phyloP scores from a whole-genome alignment of 2,888 invertebrate species.

The Sminthurides aquaticus region DNA sequence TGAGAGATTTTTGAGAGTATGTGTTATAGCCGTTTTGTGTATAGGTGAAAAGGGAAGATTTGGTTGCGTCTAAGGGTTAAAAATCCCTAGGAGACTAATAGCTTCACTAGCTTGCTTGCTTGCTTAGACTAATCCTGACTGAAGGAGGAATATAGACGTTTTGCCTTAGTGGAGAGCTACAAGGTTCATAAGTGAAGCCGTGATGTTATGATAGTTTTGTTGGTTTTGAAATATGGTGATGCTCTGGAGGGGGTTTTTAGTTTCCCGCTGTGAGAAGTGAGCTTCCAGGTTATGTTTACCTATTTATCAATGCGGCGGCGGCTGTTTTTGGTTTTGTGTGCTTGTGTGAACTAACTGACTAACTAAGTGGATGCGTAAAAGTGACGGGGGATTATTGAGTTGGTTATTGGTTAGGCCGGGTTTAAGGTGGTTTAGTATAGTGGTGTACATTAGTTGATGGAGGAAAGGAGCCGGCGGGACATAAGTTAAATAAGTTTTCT shows the following conservation, averaged over 20 bases:
- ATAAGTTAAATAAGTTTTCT: too few relatives aligned
- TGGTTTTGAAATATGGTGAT: slow-evolving; percentile 40
- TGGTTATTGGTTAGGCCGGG: too few relatives aligned
- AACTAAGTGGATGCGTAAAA: background rate
- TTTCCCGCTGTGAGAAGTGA: slow-evolving; percentile 43
- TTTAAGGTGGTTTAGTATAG: background rate
- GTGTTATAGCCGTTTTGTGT: too few relatives aligned
- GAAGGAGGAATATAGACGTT: background rate
- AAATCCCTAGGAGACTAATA: too few relatives aligned
- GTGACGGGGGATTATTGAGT: background rate
- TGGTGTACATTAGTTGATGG: background rate
- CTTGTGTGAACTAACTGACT: background rate
- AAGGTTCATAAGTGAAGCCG: background rate
- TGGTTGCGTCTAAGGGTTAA: too few relatives aligned
- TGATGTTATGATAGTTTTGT: background rate
- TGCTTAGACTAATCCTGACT: background rate
- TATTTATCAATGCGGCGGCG: slow-evolving; percentile 44
- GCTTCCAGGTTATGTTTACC: slow-evolving; percentile 43
- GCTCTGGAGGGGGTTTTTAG: slow-evolving; percentile 44
- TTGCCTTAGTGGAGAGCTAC: background rate
- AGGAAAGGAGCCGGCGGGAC: background rate
- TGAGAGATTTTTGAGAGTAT: too few relatives aligned
- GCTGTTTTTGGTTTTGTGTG: too few relatives aligned
- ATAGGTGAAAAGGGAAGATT: too few relatives aligned
- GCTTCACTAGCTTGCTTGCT: background rate